These are phyloP conservation scores for Brachypterus glaber DNA, from an alignment of 2,888 invertebrate species.

Conservation along the genomic window DNA sequence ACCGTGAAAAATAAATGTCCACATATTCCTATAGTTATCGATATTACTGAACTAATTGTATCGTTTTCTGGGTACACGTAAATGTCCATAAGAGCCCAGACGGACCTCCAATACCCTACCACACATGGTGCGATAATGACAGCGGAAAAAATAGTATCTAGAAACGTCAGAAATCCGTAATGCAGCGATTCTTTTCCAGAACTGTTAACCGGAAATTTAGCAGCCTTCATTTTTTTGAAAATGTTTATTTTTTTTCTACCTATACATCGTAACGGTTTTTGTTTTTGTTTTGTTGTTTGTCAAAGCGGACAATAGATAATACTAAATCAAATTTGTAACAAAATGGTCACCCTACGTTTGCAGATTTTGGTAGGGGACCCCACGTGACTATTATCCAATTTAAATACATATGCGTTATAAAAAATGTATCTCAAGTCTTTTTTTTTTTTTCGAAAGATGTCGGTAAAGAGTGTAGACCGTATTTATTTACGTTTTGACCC, in stretches of 20 bases:
- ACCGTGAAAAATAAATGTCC: constrained; percentile 63
- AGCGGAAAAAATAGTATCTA: constrained; percentile 65
- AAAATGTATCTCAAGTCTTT: too few relatives aligned
- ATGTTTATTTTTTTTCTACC: background rate
- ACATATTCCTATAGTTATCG: constrained; percentile 59
- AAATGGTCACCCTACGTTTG: constrained; percentile 23
- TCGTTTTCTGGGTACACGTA: constrained; percentile 56
- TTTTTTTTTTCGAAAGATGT: too few relatives aligned
- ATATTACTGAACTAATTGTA: constrained; percentile 54
- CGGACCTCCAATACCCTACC: constrained; percentile 79
- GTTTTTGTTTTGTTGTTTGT: background rate
- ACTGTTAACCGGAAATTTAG: too few relatives aligned
- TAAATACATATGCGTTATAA: too few relatives aligned
- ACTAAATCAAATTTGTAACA: constrained; percentile 18
- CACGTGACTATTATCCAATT: too few relatives aligned
- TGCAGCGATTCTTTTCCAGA: constrained; percentile 26
- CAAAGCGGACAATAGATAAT: background rate
- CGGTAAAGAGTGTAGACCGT: too few relatives aligned
- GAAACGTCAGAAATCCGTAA: constrained; percentile 51
- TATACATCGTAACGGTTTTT: background rate
- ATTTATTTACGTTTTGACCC: too few relatives aligned
- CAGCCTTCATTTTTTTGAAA: background rate
- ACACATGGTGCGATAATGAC: constrained; percentile 69
- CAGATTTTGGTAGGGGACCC: too few relatives aligned
- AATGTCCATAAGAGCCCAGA: constrained; percentile 69